Evolutionary conservation across 2,797 vertebrate genomes (phyloP), one percentile per base, ranked within the genome.

Genomic region (Gymnoscopelus microlampas): DNA sequence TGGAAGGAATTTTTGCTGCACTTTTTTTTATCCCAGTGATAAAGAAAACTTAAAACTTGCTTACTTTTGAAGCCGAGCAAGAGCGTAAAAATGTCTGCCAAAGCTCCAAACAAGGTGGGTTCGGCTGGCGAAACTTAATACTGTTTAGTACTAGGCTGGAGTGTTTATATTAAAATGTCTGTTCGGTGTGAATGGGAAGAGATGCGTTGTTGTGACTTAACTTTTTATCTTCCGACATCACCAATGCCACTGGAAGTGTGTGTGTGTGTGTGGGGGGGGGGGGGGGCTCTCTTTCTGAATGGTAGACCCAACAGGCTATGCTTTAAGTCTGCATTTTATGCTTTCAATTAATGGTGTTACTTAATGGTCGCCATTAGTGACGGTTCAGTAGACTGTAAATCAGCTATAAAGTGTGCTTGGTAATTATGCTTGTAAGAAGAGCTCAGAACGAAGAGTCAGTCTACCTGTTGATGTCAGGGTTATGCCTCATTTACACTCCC

Each of bases 71-170:
- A 80, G 76, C 66, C 81, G 84, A 87, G 77, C 85, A 90, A 89
- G 85, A 70, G 78, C 48, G 89, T 90, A 95, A 96, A 19, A 92
- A 97, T 98, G 96, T 96, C 96, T 85, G 95, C 96, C 93, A 96
- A 96, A 87, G 88, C 94, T 78, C 84, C 92, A 58, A 94, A 90
- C 82, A 97, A 96, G 96, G 96, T 97, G 93, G 92, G 95, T 87
- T 68, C n/a, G 29, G 58, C 66, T 84, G 85, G 5, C 44, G 59
- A 71, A 76, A 60, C 51, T 13, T 26, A 11, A 14, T 57, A 26
- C 3, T 57, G 11, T 26, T 13, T 11, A 9, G 15, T 19, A 19
- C n/a, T 19, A 10, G 19, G 53, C 3, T 19, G 24, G 24, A 19
- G 19, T 55, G n/a, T 58, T 29, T 13, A 13, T 12, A 50, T 44